Conservation (phyloP, 2,797 vertebrate species). For the Microcaecilia unicolor region DNA sequence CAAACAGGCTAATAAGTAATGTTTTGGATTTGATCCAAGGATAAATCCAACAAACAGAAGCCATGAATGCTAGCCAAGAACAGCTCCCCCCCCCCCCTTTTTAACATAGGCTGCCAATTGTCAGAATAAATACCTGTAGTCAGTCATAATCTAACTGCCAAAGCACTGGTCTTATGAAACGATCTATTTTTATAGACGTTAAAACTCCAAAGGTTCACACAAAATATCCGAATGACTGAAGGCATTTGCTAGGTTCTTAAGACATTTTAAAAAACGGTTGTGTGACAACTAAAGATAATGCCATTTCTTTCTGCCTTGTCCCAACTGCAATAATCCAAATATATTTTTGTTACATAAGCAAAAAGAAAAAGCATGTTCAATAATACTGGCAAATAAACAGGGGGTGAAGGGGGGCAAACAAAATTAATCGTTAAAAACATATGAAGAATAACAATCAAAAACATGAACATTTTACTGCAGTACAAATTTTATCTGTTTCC, state of each 20-base stretch:
- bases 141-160: constrained; percentile 21
- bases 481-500: constrained; percentile 24
- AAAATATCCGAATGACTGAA: constrained; percentile 24
- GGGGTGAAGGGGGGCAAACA: constrained; percentile 24
- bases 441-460: constrained; percentile 8
- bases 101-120: constrained; percentile 24
- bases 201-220: constrained; percentile 16
- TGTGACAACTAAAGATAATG: constrained; percentile 28
- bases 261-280: constrained; percentile 15
- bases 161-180: constrained; percentile 18
- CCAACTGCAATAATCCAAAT: constrained; percentile 20
- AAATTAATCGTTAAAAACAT: constrained; percentile 17
- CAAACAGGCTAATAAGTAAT: constrained; percentile 34
- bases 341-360: too few relatives aligned
- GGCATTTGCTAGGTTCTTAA: constrained; percentile 18
- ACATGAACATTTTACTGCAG: constrained; percentile 24
- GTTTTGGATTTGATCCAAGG: constrained; percentile 38
- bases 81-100: constrained; percentile 34
- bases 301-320: constrained; percentile 31
- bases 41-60: constrained; percentile 39
- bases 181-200: constrained; percentile 22
- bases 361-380: constrained; percentile 16
- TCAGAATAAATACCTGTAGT: constrained; percentile 19
- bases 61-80: constrained; percentile 31
- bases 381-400: constrained; percentile 21